These are phyloP conservation scores for Sylvia atricapilla DNA, from an alignment of 2,113 vertebrate species.

Conservation along the genomic window DNA sequence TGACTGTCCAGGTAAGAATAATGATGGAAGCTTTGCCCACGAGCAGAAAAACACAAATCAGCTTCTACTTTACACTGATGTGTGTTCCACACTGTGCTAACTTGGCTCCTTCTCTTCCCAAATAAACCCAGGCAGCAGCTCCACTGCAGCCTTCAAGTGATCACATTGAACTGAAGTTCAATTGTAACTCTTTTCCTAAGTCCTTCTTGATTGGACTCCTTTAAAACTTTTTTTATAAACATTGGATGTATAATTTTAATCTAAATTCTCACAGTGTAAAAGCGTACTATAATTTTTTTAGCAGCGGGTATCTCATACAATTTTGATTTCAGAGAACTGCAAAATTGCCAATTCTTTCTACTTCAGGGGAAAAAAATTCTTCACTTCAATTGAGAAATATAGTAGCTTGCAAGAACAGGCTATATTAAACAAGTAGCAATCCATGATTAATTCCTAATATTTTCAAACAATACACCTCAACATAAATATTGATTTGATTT, in stretches of 20 bases:
- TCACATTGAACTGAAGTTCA: background rate
- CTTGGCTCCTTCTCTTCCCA: background rate
- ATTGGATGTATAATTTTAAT: background rate
- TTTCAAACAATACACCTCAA: background rate
- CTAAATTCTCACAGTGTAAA: background rate
- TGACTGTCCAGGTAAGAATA: background rate
- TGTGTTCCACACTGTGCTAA: background rate
- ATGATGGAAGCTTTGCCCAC: background rate
- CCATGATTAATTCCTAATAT: background rate
- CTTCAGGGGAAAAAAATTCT: background rate
- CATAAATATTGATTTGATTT: background rate
- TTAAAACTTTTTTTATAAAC: background rate
- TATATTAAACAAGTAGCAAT: background rate
- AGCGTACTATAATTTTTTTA: background rate
- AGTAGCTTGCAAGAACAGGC: background rate
- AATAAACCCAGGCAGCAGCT: background rate
- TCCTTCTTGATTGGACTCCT: background rate
- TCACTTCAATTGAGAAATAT: background rate
- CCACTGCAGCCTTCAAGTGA: background rate
- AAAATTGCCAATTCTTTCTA: background rate
- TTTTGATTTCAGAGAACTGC: background rate
- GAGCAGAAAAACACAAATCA: background rate
- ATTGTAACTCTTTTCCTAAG: background rate
- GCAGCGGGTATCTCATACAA: background rate
- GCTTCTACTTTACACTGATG: background rate